These are phyloP conservation scores for Pterocles burchelli DNA, from an alignment of 2,113 vertebrate genomes.

Conservation along the genomic window DNA sequence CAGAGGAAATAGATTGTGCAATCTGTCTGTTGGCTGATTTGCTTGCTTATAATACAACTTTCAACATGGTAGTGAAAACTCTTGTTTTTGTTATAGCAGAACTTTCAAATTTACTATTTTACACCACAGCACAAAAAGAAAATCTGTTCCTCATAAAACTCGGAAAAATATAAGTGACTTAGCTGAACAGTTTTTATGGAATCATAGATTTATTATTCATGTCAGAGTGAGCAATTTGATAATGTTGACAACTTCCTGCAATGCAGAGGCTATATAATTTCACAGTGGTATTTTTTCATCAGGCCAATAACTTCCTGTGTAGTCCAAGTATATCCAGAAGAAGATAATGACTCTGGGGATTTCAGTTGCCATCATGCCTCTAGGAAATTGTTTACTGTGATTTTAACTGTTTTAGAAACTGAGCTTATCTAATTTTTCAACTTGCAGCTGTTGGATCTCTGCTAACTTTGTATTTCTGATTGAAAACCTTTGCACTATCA, in stretches of 20 bases:
- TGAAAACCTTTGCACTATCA: neutral
- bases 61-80: neutral
- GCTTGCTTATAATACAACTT: neutral
- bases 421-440: conserved; percentile 27
- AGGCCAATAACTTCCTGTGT: conserved; percentile 13
- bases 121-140: neutral
- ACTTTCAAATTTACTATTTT: neutral
- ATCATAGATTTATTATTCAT: conserved; percentile 13
- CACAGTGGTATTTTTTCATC: neutral
- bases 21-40: conserved; percentile 4
- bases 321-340: conserved; percentile 4
- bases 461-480: neutral
- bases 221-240: conserved; percentile 25
- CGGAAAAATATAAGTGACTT: neutral
- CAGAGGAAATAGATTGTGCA: neutral
- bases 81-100: neutral
- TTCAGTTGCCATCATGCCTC: neutral
- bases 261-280: conserved; percentile 38
- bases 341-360: neutral
- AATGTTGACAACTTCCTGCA: conserved; percentile 54
- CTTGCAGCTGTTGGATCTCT: neutral
- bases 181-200: neutral
- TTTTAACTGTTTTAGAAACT: conserved; percentile 26
- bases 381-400: conserved; percentile 29
- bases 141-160: conserved; percentile 26